Percentiles rank a stretch among this genome's conserved stretches.
These are phyloP conservation scores for Diacarnus erythraeanus DNA, from an alignment of 37 sponge, comb jelly and placozoan genomes.

Conservation along the genomic window DNA sequence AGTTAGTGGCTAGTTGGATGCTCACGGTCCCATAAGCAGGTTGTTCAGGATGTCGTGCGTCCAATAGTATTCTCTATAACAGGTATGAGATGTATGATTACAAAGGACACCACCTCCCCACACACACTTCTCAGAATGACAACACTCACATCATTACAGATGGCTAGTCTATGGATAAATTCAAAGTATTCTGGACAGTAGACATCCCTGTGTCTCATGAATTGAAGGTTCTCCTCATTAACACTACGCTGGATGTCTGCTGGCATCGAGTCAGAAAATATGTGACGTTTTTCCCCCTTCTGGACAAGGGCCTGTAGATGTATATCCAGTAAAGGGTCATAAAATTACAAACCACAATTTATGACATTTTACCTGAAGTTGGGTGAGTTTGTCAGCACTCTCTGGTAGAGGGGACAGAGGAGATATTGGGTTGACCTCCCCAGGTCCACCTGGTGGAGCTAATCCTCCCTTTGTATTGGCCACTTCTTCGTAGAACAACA, in stretches of 20 bases:
- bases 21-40: conserved; percentile 31
- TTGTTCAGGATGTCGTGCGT: not conserved
- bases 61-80: not conserved
- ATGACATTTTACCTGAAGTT: conserved; percentile 32
- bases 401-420: conserved; percentile 21
- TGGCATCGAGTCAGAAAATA: conserved; percentile 77
- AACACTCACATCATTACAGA: conserved; percentile 58
- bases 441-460: not conserved
- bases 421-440: conserved; percentile 23
- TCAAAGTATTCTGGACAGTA: conserved; percentile 82
- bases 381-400: conserved; percentile 34
- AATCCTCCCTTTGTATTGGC: not conserved
- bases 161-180: conserved; percentile 62
- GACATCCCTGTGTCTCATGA: conserved; percentile 85
- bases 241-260: conserved; percentile 65
- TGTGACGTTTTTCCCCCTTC: conserved; percentile 77
- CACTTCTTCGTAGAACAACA: conserved; percentile 88
- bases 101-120: not conserved
- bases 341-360: not conserved
- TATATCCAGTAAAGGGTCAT: not conserved
- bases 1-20: conserved; percentile 77
- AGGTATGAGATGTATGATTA: not conserved
- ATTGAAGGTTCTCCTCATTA: conserved; percentile 83
- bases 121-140: not conserved
- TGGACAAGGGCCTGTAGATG: conserved; percentile 73